Base-by-base conservation (phyloP, 2,888 invertebrate genomes). In the Plagiodera versicolora region DNA sequence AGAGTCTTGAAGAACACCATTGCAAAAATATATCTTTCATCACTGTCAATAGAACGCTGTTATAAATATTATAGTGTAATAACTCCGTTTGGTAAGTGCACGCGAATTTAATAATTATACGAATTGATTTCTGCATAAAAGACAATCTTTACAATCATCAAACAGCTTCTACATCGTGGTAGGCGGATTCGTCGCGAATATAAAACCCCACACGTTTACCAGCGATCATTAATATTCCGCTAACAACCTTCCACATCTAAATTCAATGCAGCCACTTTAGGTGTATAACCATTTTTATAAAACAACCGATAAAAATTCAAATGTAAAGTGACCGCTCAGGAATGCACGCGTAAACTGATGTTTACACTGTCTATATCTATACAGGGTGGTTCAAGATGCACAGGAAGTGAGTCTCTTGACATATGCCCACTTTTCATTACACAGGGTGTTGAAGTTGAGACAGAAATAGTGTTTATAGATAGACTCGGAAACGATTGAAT, bases 321-420 rank as follows among this genome's bases (percentile, higher is more conserved):
- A 50, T 50, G 49, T 49, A 56, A 56, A 56, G 46, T 56, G 48
- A 39, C 44, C 14, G 32, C 24, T 19, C 45, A 8, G 55, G 59
- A 59, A 59, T 59, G 45, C 50, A 24, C 45, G 46, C 46, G 44
- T 47, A 49, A 14, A 30, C 49, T 14, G 16, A 55, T 59, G 30
- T 46, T 58, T 59, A 47, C 50, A 50, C 49, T 32, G 59, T 45
- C 55, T 54, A 50, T n/a, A n/a, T n/a, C n/a, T n/a, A n/a, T n/a
- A n/a, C n/a, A n/a, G n/a, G n/a, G n/a, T n/a, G n/a, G n/a, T n/a
- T n/a, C n/a, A n/a, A n/a, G n/a, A n/a, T n/a, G n/a, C n/a, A n/a
- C n/a, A n/a, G n/a, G n/a, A n/a, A n/a, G n/a, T n/a, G n/a, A n/a
- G n/a, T n/a, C n/a, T n/a, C n/a, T n/a, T n/a, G n/a, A n/a, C n/a